Evolutionary conservation across 2,888 invertebrate species (phyloP).

Genomic region (Melanophora roralis): DNA sequence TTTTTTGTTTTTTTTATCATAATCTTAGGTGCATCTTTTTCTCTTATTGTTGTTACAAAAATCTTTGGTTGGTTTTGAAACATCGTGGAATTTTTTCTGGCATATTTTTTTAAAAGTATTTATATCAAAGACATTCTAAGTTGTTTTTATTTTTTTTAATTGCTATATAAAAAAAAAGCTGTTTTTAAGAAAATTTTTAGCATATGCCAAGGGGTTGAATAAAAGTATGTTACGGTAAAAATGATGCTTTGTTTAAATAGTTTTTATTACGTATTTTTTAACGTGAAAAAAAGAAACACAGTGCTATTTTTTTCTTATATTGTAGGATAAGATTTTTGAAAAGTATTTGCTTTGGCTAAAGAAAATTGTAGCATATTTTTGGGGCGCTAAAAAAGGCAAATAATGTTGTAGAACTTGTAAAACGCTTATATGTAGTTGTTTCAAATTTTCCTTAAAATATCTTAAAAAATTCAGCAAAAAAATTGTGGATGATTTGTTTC

Average conservation of each 20-base stretch:
- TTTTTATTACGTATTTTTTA: slow-evolving; percentile 3
- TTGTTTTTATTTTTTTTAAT: background rate
- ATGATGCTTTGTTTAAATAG: slow-evolving; percentile 45
- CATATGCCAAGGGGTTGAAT: slow-evolving; percentile 45
- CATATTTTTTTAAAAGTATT: slow-evolving; percentile 48
- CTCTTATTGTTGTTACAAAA: slow-evolving; percentile 65
- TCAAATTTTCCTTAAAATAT: too few species aligned
- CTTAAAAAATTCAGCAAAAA: too few species aligned
- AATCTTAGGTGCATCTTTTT: slow-evolving; percentile 63
- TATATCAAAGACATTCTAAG: slow-evolving; percentile 51
- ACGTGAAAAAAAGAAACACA: slow-evolving; percentile 1
- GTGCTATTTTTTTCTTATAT: slow-evolving; percentile 23
- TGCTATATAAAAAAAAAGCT: slow-evolving; percentile 14
- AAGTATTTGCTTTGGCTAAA: background rate
- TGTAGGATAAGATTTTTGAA: slow-evolving; percentile 1
- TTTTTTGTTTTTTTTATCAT: slow-evolving; percentile 61
- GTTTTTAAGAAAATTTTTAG: slow-evolving; percentile 43
- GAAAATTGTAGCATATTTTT: background rate
- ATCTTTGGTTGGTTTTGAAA: slow-evolving; percentile 51
- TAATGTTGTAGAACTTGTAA: too few species aligned
- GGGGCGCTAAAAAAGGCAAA: background rate
- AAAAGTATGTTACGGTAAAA: slow-evolving; percentile 43
- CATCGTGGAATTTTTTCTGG: slow-evolving; percentile 24
- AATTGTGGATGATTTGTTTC: too few species aligned
- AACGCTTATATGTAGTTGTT: too few species aligned